Evolutionary conservation across 2,113 vertebrate species (phyloP).

Genomic region (Pseudorasbora parva): DNA sequence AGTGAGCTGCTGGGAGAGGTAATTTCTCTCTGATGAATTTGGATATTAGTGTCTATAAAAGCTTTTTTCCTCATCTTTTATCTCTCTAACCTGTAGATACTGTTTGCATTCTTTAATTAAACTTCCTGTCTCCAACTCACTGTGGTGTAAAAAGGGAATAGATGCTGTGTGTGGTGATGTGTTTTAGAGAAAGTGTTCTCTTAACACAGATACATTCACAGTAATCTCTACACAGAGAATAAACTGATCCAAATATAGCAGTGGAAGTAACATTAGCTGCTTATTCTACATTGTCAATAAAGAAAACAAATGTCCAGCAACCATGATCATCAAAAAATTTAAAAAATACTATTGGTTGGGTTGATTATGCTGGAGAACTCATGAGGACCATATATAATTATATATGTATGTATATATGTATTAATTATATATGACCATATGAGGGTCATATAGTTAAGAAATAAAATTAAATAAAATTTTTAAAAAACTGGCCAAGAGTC

Average conservation of each 20-base stretch:
- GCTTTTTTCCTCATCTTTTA: conserved; percentile 36
- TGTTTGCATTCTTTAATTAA: conserved; percentile 56
- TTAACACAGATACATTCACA: conserved; percentile 1
- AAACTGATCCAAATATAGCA: no score
- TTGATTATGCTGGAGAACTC: conserved; percentile 29
- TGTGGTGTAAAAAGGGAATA: conserved; percentile 6
- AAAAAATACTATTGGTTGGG: background rate
- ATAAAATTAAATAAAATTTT: background rate
- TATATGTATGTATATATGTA: no score
- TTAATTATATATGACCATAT: no score
- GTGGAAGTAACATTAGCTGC: background rate
- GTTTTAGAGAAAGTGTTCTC: background rate
- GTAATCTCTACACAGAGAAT: conserved; percentile 1
- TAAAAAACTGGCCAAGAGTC: background rate
- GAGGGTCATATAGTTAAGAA: no score
- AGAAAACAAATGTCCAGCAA: background rate
- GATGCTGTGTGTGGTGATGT: background rate
- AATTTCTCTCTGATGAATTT: conserved; percentile 51
- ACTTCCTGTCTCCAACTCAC: conserved; percentile 17
- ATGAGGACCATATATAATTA: no score
- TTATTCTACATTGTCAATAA: background rate
- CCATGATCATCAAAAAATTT: background rate
- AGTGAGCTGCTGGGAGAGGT: conserved; percentile 46
- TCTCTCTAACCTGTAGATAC: conserved; percentile 45
- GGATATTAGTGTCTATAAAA: conserved; percentile 26